phyloP scores from a whole-genome alignment of 1,140 invertebrate genomes.

The Drosophila asahinai region DNA sequence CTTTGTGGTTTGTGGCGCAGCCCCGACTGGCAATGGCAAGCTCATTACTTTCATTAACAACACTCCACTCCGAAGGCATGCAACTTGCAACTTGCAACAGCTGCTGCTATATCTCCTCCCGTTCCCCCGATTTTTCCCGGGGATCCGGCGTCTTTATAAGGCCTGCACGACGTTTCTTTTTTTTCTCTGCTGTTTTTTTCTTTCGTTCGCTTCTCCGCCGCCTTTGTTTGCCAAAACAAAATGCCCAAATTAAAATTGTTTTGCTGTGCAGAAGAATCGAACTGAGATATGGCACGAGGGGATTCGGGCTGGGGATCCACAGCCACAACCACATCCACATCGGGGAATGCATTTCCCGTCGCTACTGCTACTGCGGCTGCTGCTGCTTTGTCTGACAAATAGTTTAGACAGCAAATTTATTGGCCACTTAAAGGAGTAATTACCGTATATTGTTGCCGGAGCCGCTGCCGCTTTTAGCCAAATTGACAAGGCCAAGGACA shows the following conservation, averaged over 20 bases:
- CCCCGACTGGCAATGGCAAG: constrained; percentile 56
- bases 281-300: constrained; percentile 21
- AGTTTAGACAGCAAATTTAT: constrained; percentile 85
- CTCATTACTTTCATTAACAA: constrained; percentile 84
- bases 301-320: constrained; percentile 11
- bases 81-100: constrained; percentile 43
- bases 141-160: constrained; percentile 65
- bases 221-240: constrained; percentile 83
- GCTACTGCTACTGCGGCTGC: constrained; percentile 37
- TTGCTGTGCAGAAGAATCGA: constrained; percentile 56
- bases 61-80: constrained; percentile 64
- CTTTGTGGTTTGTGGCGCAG: constrained; percentile 74
- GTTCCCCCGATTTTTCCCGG: constrained; percentile 3
- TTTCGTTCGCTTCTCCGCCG: constrained; percentile 15
- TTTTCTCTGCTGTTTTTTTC: constrained; percentile 8
- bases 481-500: constrained; percentile 74
- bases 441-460: constrained; percentile 66
- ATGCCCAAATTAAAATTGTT: constrained; percentile 84
- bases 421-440: constrained; percentile 85
- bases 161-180: constrained; percentile 77
- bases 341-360: constrained; percentile 72
- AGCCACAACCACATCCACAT: constrained; percentile 15
- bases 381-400: constrained; percentile 82
- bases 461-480: constrained; percentile 65
- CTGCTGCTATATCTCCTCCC: constrained; percentile 23